A percentile compares a stretch with the other conserved stretches of the same genome.
phyloP scores from a whole-genome alignment of 2,113 vertebrate species.

The Dipodomys spectabilis region DNA sequence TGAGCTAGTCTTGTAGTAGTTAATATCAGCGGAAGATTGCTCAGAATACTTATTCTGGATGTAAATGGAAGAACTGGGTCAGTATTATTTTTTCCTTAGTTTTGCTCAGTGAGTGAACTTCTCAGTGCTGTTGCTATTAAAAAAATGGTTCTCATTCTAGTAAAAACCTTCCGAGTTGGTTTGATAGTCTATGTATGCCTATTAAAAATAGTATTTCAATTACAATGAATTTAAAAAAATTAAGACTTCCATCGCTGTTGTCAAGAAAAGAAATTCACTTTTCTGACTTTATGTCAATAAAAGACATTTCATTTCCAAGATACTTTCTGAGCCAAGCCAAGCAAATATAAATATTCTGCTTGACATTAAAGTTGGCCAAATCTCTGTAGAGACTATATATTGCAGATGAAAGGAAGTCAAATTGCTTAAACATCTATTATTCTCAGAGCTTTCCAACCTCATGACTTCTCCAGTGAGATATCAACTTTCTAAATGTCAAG shows the following conservation, averaged over 20 bases:
- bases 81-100: not conserved
- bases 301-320: slow-evolving; percentile 11
- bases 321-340: not conserved
- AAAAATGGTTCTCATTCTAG: not conserved
- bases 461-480: slow-evolving; percentile 23
- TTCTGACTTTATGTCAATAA: not conserved
- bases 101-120: not conserved
- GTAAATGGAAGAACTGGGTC: not conserved
- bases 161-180: not conserved
- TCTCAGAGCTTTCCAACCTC: slow-evolving; percentile 10
- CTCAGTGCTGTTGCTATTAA: not conserved
- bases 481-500: slow-evolving; percentile 45
- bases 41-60: not conserved
- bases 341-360: not conserved
- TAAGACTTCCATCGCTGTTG: not conserved
- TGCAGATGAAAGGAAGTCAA: slow-evolving; percentile 11
- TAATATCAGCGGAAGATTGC: not conserved
- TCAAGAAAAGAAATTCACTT: not conserved
- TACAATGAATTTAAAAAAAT: not conserved
- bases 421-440: not conserved
- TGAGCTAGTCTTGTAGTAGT: not conserved
- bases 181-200: not conserved
- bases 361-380: not conserved
- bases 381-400: slow-evolving; percentile 27
- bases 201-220: not conserved